These are phyloP conservation scores for Etheostoma spectabile DNA, from an alignment of 2,113 vertebrate species.

Conservation along the genomic window DNA sequence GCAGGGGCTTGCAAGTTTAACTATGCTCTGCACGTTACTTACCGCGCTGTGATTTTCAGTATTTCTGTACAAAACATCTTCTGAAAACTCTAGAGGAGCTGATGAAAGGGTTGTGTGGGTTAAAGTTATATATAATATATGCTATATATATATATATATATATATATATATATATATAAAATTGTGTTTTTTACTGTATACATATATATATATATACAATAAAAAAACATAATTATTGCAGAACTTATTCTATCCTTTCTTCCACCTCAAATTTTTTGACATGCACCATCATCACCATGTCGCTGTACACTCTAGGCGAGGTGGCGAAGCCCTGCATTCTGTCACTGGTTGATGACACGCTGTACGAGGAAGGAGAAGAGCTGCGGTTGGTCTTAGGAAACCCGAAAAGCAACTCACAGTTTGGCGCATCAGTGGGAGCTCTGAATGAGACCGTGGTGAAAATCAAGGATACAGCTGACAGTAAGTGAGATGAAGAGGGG, in stretches of 20 bases:
- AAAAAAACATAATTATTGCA: not conserved
- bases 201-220: not conserved
- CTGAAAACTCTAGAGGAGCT: conserved; percentile 2
- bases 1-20: conserved; percentile 13
- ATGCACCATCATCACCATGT: conserved; percentile 13
- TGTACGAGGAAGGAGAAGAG: conserved; percentile 92
- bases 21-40: conserved; percentile 15
- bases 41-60: conserved; percentile 3
- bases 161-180: not conserved
- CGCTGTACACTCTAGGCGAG: conserved; percentile 85
- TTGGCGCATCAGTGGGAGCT: conserved; percentile 90
- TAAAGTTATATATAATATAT: conserved; percentile 1
- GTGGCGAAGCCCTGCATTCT: conserved; percentile 89
- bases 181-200: too few relatives aligned
- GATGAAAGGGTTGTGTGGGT: not conserved
- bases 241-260: not conserved
- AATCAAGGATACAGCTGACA: conserved; percentile 91
- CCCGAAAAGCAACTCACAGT: conserved; percentile 88
- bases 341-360: conserved; percentile 86
- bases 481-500: conserved; percentile 82
- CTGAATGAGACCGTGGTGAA: conserved; percentile 90
- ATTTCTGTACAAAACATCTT: conserved; percentile 11
- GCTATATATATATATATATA: not conserved
- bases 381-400: conserved; percentile 91
- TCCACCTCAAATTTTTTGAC: conserved; percentile 17